Percentiles rank a stretch among this genome's conserved stretches.
These are phyloP conservation scores for Hippolais icterina DNA, from an alignment of 2,113 vertebrate species.

Conservation along the genomic window DNA sequence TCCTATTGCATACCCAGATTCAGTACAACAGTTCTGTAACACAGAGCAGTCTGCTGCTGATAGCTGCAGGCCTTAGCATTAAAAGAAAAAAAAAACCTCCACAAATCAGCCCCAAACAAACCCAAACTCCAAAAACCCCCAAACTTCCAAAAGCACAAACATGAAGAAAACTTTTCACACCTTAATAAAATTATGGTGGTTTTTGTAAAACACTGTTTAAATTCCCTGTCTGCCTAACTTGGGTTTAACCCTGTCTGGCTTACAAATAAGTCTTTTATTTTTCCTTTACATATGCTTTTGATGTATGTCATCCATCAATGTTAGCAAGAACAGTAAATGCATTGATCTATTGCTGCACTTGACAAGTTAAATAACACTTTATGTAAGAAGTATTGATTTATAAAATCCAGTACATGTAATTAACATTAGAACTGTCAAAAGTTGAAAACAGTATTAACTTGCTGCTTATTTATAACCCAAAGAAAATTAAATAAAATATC, in stretches of 20 bases:
- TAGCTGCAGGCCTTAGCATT: not conserved
- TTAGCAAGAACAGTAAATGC: conserved; percentile 43
- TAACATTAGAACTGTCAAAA: conserved; percentile 64
- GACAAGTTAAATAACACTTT: conserved; percentile 61
- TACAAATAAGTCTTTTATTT: conserved; percentile 38
- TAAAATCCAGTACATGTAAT: conserved; percentile 62
- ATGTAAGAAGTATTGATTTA: conserved; percentile 62
- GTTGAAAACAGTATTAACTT: conserved; percentile 56
- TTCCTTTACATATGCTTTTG: conserved; percentile 40
- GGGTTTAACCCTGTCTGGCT: conserved; percentile 38
- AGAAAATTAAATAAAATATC: conserved; percentile 59
- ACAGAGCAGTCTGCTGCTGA: not conserved
- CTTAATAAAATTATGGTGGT: not conserved
- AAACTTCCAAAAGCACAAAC: not conserved
- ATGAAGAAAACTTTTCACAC: not conserved
- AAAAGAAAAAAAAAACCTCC: not conserved
- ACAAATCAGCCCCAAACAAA: not conserved
- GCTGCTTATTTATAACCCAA: conserved; percentile 55
- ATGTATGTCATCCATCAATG: conserved; percentile 42
- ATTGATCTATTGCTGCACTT: conserved; percentile 57
- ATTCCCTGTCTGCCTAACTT: not conserved
- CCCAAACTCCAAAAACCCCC: not conserved
- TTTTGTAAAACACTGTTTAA: not conserved
- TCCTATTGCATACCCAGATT: not conserved
- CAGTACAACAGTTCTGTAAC: not conserved